Conservation (phyloP, 2,113 vertebrate genomes). For the Xerus inauris region DNA sequence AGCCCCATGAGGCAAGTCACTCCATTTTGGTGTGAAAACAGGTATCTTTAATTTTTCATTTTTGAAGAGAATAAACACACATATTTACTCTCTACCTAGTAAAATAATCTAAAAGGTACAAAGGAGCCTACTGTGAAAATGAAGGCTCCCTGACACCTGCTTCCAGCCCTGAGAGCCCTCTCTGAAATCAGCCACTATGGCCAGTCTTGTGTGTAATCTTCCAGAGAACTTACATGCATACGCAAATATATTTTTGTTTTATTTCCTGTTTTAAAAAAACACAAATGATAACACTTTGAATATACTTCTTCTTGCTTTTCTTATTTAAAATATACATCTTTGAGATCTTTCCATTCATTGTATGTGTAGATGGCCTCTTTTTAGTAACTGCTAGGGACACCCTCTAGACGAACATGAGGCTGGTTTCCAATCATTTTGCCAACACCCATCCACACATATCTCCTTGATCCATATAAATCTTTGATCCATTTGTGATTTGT, state of each 20-base stretch:
- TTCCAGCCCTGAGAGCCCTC: not conserved
- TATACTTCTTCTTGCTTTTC: not conserved
- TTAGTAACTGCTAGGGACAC: not conserved
- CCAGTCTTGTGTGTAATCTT: not conserved
- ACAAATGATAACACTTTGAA: not conserved
- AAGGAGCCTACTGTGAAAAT: not conserved
- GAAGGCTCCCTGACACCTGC: not conserved
- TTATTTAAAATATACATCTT: not conserved
- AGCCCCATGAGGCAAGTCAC: not conserved
- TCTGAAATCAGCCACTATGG: not conserved
- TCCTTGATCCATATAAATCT: not conserved
- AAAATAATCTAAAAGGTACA: not conserved
- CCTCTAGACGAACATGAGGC: not conserved
- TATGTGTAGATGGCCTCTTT: not conserved
- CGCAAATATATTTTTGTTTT: not conserved
- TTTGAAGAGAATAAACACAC: not conserved
- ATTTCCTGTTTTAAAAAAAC: not conserved
- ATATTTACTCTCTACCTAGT: not conserved
- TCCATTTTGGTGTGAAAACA: conserved; percentile 1
- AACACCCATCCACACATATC: not conserved
- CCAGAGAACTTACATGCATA: too few species aligned
- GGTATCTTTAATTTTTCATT: not conserved
- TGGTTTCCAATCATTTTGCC: not conserved
- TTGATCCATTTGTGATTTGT: not conserved
- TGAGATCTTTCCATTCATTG: not conserved